Evolutionary conservation across 2,113 vertebrate genomes (phyloP).

Genomic region (Sakesphorus luctuosus): DNA sequence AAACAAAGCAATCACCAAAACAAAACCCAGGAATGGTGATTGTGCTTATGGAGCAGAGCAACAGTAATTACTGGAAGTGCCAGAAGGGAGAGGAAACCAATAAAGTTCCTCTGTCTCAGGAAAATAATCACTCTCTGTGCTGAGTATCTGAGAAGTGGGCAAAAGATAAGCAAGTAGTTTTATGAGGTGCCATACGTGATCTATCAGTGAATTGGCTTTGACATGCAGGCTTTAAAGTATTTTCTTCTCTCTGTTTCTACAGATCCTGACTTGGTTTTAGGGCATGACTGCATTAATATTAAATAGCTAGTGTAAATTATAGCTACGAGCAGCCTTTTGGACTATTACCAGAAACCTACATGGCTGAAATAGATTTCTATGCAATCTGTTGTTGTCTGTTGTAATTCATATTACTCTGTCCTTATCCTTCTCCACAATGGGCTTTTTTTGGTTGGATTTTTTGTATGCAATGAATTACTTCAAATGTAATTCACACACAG

Average conservation of each 20-base stretch:
- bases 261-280: background rate
- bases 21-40: conserved; percentile 33
- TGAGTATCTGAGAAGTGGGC: conserved; percentile 50
- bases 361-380: background rate
- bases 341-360: background rate
- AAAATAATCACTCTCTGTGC: conserved; percentile 81
- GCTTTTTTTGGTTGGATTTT: background rate
- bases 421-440: background rate
- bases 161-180: conserved; percentile 48
- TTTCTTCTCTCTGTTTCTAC: background rate
- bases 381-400: background rate
- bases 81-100: conserved; percentile 77
- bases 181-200: background rate
- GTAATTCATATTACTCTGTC: background rate
- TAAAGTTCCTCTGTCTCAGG: conserved; percentile 75
- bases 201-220: background rate
- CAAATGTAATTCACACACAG: background rate
- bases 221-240: background rate
- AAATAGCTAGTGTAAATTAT: background rate
- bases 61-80: conserved; percentile 80
- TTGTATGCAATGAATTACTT: background rate
- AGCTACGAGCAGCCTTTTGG: background rate
- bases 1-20: conserved; percentile 1
- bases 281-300: background rate
- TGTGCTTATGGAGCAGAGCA: conserved; percentile 76